These are phyloP conservation scores for Macrosoma leucophasiata DNA, from an alignment of 2,888 invertebrate species.

Conservation along the genomic window DNA sequence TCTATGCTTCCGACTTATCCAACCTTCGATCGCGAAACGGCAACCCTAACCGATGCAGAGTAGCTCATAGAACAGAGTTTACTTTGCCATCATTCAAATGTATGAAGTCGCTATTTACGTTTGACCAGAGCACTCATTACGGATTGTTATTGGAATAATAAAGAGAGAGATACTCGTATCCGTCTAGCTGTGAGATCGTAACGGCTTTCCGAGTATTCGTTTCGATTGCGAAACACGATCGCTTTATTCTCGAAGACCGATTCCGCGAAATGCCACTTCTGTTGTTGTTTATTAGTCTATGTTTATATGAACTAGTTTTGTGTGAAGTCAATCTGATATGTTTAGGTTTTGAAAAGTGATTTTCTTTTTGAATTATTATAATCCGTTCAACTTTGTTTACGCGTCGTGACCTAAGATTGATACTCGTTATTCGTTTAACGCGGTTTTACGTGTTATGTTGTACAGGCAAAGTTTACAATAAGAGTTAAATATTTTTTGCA, in stretches of 20 bases:
- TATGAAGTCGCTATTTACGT: constrained; percentile 74
- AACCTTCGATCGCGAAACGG: constrained; percentile 4
- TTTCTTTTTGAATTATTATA: constrained; percentile 31
- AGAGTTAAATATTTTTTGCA: too few relatives aligned
- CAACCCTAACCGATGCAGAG: constrained; percentile 55
- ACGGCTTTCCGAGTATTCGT: constrained; percentile 57
- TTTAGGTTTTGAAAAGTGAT: constrained; percentile 37
- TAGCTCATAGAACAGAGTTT: constrained; percentile 62
- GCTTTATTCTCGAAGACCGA: constrained; percentile 54
- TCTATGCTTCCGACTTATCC: background rate
- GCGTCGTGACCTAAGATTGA: constrained; percentile 11
- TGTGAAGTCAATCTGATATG: constrained; percentile 28
- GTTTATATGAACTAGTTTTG: constrained; percentile 53
- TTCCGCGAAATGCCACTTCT: constrained; percentile 70
- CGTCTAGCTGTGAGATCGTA: constrained; percentile 61
- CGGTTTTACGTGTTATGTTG: too few relatives aligned
- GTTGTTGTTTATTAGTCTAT: constrained; percentile 65
- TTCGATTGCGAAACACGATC: constrained; percentile 64
- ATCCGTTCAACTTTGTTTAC: constrained; percentile 24
- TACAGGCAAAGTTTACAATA: too few relatives aligned
- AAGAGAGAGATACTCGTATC: constrained; percentile 64
- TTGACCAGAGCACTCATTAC: constrained; percentile 74
- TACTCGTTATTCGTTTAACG: too few relatives aligned
- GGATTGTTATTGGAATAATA: constrained; percentile 76
- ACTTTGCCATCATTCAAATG: constrained; percentile 73